A percentile compares a stretch with the other conserved stretches of the same genome.
Evolutionary conservation across 1,140 invertebrate species (phyloP).

Genomic region (Bactericera cockerelli): DNA sequence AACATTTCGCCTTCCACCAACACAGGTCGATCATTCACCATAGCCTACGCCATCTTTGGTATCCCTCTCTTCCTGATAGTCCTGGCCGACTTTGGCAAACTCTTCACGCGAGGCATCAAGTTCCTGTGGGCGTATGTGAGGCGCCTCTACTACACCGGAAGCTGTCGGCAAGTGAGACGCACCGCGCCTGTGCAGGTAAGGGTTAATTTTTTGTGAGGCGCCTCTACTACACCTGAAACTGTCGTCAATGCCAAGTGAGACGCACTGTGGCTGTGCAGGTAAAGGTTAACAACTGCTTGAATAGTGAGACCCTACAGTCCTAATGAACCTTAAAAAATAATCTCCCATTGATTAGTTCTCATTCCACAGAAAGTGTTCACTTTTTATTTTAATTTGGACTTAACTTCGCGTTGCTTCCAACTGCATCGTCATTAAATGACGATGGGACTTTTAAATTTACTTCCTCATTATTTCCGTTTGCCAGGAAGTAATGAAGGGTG

Average conservation of each 20-base stretch:
- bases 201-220: too few relatives aligned
- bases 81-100: slow-evolving; percentile 80
- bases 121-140: slow-evolving; percentile 83
- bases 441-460: too few relatives aligned
- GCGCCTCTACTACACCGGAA: slow-evolving; percentile 69
- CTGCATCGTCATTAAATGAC: too few relatives aligned
- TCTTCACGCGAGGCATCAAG: slow-evolving; percentile 81
- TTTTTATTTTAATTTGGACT: slow-evolving; percentile 18
- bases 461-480: too few relatives aligned
- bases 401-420: slow-evolving; percentile 16
- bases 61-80: slow-evolving; percentile 86
- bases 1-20: slow-evolving; percentile 78
- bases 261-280: slow-evolving; percentile 59
- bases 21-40: slow-evolving; percentile 68
- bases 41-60: slow-evolving; percentile 85
- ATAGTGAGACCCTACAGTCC: too few relatives aligned
- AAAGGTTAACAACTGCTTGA: too few relatives aligned
- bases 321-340: too few relatives aligned
- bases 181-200: slow-evolving; percentile 56
- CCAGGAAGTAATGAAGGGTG: slow-evolving; percentile 63
- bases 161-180: slow-evolving; percentile 56
- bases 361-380: slow-evolving; percentile 10
- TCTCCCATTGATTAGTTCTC: slow-evolving; percentile 6
- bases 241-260: slow-evolving; percentile 55
- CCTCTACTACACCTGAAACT: slow-evolving; percentile 71